Base-by-base conservation (phyloP, 2,797 vertebrate species). In the Acanthurus tractus region DNA sequence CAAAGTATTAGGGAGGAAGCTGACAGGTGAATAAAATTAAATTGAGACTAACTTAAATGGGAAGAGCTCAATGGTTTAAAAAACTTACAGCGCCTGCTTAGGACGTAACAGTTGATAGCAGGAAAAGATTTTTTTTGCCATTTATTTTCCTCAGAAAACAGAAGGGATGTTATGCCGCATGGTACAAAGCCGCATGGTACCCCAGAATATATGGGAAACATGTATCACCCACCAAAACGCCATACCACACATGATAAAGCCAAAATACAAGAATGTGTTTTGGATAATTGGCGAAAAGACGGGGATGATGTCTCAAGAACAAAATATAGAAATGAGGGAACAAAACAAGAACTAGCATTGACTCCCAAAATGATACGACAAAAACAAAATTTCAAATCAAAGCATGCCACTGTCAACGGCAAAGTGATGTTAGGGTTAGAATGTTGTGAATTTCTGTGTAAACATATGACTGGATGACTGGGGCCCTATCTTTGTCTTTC, bases 381-480 rank as follows among this genome's bases (percentile, higher is more conserved):
- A 85, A 83, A 85, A 83, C 23, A n/a, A 78, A 62, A 74, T 45
- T 59, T 59, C 0, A 80, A 91, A 89, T 88, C 89, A 81, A 95
- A 91, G 92, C 96, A 97, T 98, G 97, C 96, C 86, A 84, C 91
- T 95, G 93, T 95, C 85, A 93, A 95, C 86, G 83, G 94, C 87
- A 93, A 94, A 92, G 62, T 79, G 92, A 96, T 96, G 96, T 92
- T 88, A 90, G 92, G 94, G 96, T 96, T 95, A 94, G 96, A 93
- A 96, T 97, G 95, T 91, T 79, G 94, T 97, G 96, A 97, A 97
- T 98, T 98, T 99, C 97, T 97, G 97, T 97, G 96, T 98, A 96
- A 97, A 96, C 94, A 95, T 90, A 94, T 96, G 96, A 95, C 65
- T 95, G 95, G 96, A 97, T 98, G 98, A 94, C 84, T 95, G 96